Evolutionary conservation across 1,140 invertebrate species (phyloP), one percentile per base, ranked within the genome.

Genomic region (Pogonus chalceus): DNA sequence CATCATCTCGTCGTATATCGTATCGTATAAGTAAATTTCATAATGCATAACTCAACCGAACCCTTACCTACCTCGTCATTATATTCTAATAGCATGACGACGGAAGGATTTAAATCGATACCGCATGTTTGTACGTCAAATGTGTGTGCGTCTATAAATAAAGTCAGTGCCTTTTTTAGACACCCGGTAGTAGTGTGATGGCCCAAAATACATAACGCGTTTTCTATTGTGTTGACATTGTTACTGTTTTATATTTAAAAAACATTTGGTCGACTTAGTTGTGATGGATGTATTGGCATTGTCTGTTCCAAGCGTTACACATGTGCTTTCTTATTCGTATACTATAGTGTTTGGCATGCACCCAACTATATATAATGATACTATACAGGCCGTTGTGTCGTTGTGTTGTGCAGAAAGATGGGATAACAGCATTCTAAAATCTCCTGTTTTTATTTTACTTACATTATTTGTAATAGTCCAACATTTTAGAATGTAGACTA

Each of bases 351-450:
- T 18, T 43, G 37, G 37, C 37, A 43, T 43, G 7, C 37, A 18
- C 18, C 18, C 37, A 43, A 43, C 37, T 43, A 43, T 43, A 16
- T 43, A 43, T 43, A 16, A 43, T 43, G 18, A 9, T 18, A 43
- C 37, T 43, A 18, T 16, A 43, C 37, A 43, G 37, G 37, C 18
- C 37, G 37, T 43, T 43, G n/a, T n/a, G n/a, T n/a, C n/a, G n/a
- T n/a, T n/a, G n/a, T n/a, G n/a, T n/a, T n/a, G 37, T 43, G 37
- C 37, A 43, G 37, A 43, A 43, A 43, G n/a, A n/a, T n/a, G 18
- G 37, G 37, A 43, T 43, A 16, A 43, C 37, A 18, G 37, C 18
- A 12, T 43, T 12, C 4, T 10, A 18, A 43, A 9, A 10, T 43
- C 3, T 3, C 18, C 37, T 43, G 7, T 3, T 43, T 18, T 43